Percentiles rank a stretch among this genome's conserved stretches.
Conservation (phyloP, 2,888 invertebrate genomes). For the Lycaena phlaeas region DNA sequence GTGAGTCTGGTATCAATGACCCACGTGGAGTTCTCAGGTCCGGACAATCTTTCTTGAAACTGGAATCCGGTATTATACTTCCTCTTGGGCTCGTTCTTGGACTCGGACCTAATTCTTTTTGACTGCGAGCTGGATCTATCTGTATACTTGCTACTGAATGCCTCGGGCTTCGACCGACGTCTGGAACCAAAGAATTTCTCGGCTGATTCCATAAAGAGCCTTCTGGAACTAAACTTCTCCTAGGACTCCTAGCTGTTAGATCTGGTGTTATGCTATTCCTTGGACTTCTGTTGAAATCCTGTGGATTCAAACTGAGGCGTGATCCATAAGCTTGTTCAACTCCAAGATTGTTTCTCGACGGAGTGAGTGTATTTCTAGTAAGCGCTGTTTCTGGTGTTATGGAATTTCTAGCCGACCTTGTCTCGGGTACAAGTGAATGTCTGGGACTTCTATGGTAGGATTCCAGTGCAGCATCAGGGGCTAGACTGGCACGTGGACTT, state of each 20-base stretch:
- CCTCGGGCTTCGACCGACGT: conserved; percentile 73
- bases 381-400: conserved; percentile 74
- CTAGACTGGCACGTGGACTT: conserved; percentile 73
- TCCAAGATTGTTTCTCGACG: conserved; percentile 75
- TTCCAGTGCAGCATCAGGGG: conserved; percentile 69
- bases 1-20: conserved; percentile 72
- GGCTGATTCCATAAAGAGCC: conserved; percentile 70
- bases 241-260: conserved; percentile 66
- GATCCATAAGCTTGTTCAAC: conserved; percentile 72
- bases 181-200: conserved; percentile 73
- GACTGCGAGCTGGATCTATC: conserved; percentile 51
- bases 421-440: conserved; percentile 70
- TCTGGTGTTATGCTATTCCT: conserved; percentile 65
- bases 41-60: conserved; percentile 58
- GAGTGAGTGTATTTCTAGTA: conserved; percentile 68
- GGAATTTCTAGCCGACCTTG: conserved; percentile 75
- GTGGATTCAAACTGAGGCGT: conserved; percentile 71
- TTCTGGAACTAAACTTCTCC: conserved; percentile 75
- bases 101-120: conserved; percentile 65
- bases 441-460: conserved; percentile 70
- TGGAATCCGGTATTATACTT: conserved; percentile 59
- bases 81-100: conserved; percentile 74
- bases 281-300: conserved; percentile 67
- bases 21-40: conserved; percentile 68
- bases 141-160: conserved; percentile 70